phyloP scores from a whole-genome alignment of 2,797 vertebrate genomes.

The Falco columbarius region DNA sequence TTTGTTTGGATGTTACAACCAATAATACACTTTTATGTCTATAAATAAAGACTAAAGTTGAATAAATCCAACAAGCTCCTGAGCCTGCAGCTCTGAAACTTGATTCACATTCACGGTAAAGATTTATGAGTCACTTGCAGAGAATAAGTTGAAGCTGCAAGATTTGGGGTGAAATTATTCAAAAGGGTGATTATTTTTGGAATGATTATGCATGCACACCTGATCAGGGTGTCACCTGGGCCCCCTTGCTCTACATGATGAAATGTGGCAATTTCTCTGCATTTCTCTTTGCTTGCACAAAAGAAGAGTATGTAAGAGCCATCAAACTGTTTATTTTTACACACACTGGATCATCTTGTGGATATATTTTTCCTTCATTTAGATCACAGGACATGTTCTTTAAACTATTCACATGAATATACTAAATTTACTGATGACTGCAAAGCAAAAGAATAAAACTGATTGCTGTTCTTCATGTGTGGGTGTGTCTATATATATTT shows the following conservation, averaged over 20 bases:
- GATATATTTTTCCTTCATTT: conserved; percentile 48
- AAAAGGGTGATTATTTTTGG: conserved; percentile 97
- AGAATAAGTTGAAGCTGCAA: conserved; percentile 93
- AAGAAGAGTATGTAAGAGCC: conserved; percentile 79
- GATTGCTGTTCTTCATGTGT: background rate
- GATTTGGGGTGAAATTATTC: conserved; percentile 94
- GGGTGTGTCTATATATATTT: background rate
- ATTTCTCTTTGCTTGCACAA: conserved; percentile 92
- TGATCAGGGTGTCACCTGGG: conserved; percentile 94
- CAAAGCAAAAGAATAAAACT: conserved; percentile 44
- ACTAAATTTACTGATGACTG: conserved; percentile 57
- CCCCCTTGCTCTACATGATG: conserved; percentile 88
- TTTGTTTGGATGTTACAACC: conserved; percentile 87
- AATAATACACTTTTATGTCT: conserved; percentile 91
- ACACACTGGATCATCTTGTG: conserved; percentile 63
- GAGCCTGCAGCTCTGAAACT: conserved; percentile 90
- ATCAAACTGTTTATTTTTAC: conserved; percentile 78
- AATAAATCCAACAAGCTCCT: conserved; percentile 93
- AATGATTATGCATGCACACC: conserved; percentile 96
- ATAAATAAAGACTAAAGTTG: conserved; percentile 92
- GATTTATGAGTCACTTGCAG: conserved; percentile 95
- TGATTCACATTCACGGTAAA: conserved; percentile 94
- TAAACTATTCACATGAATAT: conserved; percentile 67
- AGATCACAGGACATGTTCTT: conserved; percentile 45
- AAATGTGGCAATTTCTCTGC: conserved; percentile 94